Percentiles rank a stretch among this genome's conserved stretches.
These are phyloP conservation scores for Typhlichthys subterraneus DNA, from an alignment of 2,797 vertebrate genomes.

Conservation along the genomic window DNA sequence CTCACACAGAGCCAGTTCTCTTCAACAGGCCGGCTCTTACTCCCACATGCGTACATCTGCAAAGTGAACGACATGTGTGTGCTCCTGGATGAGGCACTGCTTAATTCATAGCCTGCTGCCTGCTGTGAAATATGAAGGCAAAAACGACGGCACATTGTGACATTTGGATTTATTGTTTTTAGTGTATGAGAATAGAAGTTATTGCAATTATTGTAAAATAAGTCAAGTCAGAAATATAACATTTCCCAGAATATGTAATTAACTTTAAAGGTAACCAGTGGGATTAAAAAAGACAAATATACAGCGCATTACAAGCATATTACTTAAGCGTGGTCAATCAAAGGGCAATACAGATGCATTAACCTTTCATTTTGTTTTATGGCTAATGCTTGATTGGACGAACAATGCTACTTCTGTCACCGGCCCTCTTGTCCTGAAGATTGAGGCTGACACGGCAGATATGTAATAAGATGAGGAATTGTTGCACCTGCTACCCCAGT, in stretches of 20 bases:
- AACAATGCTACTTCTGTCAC: too few relatives aligned
- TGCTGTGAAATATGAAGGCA: too few relatives aligned
- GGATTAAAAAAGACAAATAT: constrained; percentile 1
- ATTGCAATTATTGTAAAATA: background rate
- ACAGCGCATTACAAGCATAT: background rate
- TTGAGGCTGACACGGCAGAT: too few relatives aligned
- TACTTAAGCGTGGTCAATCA: too few relatives aligned
- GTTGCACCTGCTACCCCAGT: too few relatives aligned
- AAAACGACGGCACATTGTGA: constrained; percentile 27
- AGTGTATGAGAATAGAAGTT: too few relatives aligned
- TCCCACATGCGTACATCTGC: background rate
- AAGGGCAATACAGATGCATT: background rate
- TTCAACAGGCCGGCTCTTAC: constrained; percentile 1
- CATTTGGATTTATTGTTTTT: constrained; percentile 43
- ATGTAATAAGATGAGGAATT: too few relatives aligned
- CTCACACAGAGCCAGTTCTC: background rate
- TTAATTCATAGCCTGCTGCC: constrained; percentile 10
- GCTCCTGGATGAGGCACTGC: background rate
- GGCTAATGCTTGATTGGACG: too few relatives aligned
- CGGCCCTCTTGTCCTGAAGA: too few relatives aligned
- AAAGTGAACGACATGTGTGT: background rate
- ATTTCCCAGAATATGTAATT: constrained; percentile 17
- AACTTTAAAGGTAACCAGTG: background rate
- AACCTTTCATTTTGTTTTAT: too few relatives aligned
- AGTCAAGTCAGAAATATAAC: too few relatives aligned